A percentile compares a stretch with the other conserved stretches of the same genome.
Conservation (phyloP, 1,140 invertebrate species). For the Aphaenogaster rudis region DNA sequence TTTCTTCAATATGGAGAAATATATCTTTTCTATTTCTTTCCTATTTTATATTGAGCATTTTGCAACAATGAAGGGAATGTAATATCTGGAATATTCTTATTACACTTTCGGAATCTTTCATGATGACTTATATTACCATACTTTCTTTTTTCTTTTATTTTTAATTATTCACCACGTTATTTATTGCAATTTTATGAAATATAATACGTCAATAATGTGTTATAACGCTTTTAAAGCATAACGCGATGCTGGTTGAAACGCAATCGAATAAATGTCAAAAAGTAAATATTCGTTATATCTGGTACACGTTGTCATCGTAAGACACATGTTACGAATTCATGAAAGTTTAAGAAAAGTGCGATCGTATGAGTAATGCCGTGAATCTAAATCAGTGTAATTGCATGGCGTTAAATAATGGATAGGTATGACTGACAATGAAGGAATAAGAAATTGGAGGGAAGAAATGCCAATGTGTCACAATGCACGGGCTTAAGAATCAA, state of each 20-base stretch:
- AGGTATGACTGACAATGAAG: constrained; percentile 33
- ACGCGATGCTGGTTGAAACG: background rate
- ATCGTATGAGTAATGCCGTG: background rate
- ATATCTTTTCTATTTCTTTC: background rate
- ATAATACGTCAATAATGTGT: constrained; percentile 5
- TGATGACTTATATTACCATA: background rate
- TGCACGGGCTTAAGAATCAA: constrained; percentile 16
- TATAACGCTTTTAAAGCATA: constrained; percentile 13
- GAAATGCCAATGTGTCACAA: constrained; percentile 32
- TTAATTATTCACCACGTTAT: background rate
- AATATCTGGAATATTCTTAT: background rate
- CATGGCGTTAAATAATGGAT: constrained; percentile 31
- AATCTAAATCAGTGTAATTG: constrained; percentile 35
- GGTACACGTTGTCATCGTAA: constrained; percentile 18
- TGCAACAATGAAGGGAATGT: background rate
- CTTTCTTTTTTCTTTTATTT: background rate
- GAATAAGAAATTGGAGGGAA: constrained; percentile 33
- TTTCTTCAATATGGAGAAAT: constrained; percentile 15
- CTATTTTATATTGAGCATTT: background rate
- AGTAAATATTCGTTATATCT: constrained; percentile 40
- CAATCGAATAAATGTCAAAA: constrained; percentile 46
- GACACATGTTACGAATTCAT: constrained; percentile 43
- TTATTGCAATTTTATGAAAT: background rate
- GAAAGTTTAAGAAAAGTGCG: constrained; percentile 12
- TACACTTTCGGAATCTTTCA: background rate